Evolutionary conservation across 1,140 invertebrate species (phyloP).

Genomic region (Drosophila teissieri): DNA sequence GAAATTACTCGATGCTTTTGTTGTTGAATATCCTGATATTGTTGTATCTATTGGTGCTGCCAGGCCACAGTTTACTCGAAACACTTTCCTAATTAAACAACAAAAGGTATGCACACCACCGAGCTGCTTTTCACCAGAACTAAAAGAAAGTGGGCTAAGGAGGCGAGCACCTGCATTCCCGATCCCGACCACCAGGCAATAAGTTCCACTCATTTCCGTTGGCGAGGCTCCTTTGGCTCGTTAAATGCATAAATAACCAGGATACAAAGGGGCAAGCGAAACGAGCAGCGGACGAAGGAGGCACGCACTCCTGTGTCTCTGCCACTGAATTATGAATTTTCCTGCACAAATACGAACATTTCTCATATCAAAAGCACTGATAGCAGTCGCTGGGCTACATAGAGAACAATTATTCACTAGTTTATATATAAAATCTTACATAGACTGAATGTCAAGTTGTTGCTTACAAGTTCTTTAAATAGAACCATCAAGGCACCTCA

Average conservation of each 20-base stretch:
- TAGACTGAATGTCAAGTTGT: not conserved
- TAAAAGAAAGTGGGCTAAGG: not conserved
- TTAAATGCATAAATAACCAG: constrained; percentile 68
- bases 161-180: constrained; percentile 1
- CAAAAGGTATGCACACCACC: constrained; percentile 52
- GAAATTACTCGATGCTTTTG: constrained; percentile 53
- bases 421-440: too few relatives aligned
- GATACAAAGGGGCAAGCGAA: constrained; percentile 4
- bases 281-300: not conserved
- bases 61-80: constrained; percentile 47
- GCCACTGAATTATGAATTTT: constrained; percentile 68
- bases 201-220: constrained; percentile 60
- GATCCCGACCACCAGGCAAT: constrained; percentile 31
- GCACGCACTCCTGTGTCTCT: constrained; percentile 38
- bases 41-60: constrained; percentile 42
- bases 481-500: too few relatives aligned
- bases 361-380: constrained; percentile 41
- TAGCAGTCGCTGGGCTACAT: constrained; percentile 5
- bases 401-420: not conserved
- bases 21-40: constrained; percentile 16
- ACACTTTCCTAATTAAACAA: constrained; percentile 78
- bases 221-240: constrained; percentile 35
- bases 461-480: too few relatives aligned
- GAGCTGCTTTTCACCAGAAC: not conserved
- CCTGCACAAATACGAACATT: constrained; percentile 55